These are phyloP conservation scores for Clarias magur DNA, from an alignment of 2,113 vertebrate genomes.

Conservation along the genomic window DNA sequence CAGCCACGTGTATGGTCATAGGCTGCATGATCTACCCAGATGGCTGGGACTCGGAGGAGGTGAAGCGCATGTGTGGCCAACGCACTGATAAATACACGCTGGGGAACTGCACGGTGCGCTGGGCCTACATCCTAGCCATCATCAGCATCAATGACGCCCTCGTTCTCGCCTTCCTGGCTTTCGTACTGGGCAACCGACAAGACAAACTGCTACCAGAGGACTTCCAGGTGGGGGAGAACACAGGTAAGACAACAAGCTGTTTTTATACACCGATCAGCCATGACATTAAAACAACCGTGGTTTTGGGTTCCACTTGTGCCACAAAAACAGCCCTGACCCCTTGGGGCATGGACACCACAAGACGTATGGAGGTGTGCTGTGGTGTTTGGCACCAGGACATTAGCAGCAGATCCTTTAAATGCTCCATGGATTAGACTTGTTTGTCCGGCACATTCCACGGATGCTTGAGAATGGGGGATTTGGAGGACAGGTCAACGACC, in stretches of 20 bases:
- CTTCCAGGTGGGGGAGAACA: conserved; percentile 84
- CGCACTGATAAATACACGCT: conserved; percentile 93
- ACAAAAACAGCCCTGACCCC: no score
- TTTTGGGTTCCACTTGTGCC: no score
- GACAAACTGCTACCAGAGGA: conserved; percentile 92
- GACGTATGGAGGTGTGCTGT: no score
- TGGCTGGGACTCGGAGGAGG: conserved; percentile 92
- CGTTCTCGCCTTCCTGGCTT: conserved; percentile 90
- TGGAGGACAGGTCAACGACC: no score
- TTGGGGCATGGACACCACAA: no score
- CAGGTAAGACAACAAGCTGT: conserved; percentile 70
- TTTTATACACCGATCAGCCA: not conserved
- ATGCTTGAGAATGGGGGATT: no score
- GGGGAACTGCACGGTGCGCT: conserved; percentile 95
- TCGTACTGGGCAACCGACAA: conserved; percentile 90
- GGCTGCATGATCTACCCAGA: conserved; percentile 97
- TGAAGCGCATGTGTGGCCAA: conserved; percentile 90
- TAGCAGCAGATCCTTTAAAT: no score
- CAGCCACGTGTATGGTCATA: conserved; percentile 89
- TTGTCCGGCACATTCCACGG: no score
- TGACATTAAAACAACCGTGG: no score
- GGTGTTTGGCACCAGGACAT: no score
- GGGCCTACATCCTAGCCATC: conserved; percentile 98
- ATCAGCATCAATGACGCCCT: conserved; percentile 94
- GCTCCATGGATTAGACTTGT: no score